These are phyloP conservation scores for Scaeva pyrastri DNA, from an alignment of 2,888 invertebrate species.

Conservation along the genomic window DNA sequence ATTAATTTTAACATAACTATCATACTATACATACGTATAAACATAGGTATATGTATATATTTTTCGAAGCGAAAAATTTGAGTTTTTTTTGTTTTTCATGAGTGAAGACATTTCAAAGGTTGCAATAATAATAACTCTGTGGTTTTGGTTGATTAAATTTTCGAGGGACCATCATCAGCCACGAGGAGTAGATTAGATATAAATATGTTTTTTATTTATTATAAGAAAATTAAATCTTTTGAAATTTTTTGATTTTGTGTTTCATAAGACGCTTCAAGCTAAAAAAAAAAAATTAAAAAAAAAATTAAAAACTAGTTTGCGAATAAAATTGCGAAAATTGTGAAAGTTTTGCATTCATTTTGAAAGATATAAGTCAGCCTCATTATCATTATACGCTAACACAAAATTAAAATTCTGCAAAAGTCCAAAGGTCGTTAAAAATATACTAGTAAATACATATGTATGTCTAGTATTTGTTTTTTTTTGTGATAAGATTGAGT, in stretches of 20 bases:
- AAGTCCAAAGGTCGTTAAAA: too few species aligned
- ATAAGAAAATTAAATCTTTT: constrained; percentile 2
- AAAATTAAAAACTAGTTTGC: constrained; percentile 14
- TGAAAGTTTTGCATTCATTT: constrained; percentile 10
- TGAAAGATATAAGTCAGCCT: too few species aligned
- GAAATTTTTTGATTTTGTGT: background rate
- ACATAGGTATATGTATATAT: too few species aligned
- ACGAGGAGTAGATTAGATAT: too few species aligned
- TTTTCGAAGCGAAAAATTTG: constrained; percentile 31
- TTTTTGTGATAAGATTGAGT: background rate
- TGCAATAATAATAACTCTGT: constrained; percentile 13
- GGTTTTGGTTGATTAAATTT: constrained; percentile 15
- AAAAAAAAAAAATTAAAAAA: background rate
- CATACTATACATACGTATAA: too few species aligned
- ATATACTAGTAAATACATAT: background rate
- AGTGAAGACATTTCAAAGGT: constrained; percentile 7
- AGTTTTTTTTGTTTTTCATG: background rate
- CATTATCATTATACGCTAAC: too few species aligned
- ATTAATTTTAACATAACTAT: constrained; percentile 68
- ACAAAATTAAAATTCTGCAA: too few species aligned
- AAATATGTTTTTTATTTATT: background rate
- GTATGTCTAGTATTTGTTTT: too few species aligned
- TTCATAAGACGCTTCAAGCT: background rate
- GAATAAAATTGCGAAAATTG: constrained; percentile 17
- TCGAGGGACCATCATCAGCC: background rate